Percentiles rank a stretch among this genome's conserved stretches.
These are phyloP conservation scores for Platycnemis pennipes DNA, from an alignment of 2,888 invertebrate species.

Conservation along the genomic window DNA sequence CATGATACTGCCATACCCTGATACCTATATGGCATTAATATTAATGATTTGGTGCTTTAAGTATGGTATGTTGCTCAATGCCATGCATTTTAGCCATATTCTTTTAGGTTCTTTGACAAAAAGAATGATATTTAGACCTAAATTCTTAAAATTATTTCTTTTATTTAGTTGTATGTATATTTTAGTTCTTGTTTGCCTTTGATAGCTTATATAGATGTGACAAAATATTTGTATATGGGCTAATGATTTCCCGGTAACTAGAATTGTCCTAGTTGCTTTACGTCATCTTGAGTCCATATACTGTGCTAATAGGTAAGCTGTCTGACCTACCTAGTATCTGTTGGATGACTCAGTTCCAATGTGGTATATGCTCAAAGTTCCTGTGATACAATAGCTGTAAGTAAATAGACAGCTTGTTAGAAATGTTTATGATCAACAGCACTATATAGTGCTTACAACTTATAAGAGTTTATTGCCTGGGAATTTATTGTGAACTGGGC, in stretches of 20 bases:
- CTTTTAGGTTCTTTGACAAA: neutral
- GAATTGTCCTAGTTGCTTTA: neutral
- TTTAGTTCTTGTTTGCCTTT: neutral
- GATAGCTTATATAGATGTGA: neutral
- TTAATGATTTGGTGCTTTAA: neutral
- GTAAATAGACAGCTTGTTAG: too few species aligned
- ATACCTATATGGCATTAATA: neutral
- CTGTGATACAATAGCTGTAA: too few species aligned
- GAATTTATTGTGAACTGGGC: too few species aligned
- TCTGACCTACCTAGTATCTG: too few species aligned
- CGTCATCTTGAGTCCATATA: neutral
- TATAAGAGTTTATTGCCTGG: too few species aligned
- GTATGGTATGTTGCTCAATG: neutral
- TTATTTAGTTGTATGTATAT: neutral
- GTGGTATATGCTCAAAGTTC: too few species aligned
- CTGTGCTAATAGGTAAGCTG: too few species aligned
- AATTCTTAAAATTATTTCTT: neutral
- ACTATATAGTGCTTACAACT: too few species aligned
- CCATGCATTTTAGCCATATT: neutral
- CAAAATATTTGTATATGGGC: neutral
- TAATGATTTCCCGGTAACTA: neutral
- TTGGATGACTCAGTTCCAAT: too few species aligned
- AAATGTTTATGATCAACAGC: too few species aligned
- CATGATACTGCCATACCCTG: neutral
- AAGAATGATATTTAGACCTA: neutral